Conservation (phyloP, 2,113 vertebrate species). For the Phoenicopterus ruber region DNA sequence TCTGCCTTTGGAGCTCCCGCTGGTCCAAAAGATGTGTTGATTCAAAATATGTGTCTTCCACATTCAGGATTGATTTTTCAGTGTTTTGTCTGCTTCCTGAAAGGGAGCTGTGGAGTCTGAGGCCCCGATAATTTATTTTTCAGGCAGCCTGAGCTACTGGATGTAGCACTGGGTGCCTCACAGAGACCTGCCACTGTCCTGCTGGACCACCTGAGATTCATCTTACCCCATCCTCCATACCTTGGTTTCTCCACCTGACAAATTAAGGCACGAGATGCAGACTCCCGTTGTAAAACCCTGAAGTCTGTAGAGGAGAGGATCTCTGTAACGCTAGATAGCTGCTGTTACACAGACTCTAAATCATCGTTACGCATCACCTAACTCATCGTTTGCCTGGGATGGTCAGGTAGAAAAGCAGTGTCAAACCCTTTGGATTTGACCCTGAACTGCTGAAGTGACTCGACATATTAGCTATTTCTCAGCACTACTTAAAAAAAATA, state of each 20-base stretch:
- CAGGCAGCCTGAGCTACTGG: neutral
- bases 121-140: neutral
- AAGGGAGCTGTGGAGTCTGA: neutral
- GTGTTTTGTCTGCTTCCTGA: neutral
- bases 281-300: neutral
- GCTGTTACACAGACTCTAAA: neutral
- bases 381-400: neutral
- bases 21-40: neutral
- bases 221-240: neutral
- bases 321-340: neutral
- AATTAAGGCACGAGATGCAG: neutral
- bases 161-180: neutral
- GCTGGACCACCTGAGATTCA: neutral
- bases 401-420: neutral
- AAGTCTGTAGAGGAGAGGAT: neutral
- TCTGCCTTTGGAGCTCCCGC: neutral
- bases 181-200: neutral
- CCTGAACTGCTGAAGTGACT: neutral
- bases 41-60: neutral
- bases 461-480: neutral
- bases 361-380: accelerated
- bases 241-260: neutral
- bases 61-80: neutral
- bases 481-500: neutral
- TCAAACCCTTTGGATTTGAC: neutral